Evolutionary conservation across 2,888 invertebrate genomes (phyloP).

Genomic region (Marronus borbonicus): DNA sequence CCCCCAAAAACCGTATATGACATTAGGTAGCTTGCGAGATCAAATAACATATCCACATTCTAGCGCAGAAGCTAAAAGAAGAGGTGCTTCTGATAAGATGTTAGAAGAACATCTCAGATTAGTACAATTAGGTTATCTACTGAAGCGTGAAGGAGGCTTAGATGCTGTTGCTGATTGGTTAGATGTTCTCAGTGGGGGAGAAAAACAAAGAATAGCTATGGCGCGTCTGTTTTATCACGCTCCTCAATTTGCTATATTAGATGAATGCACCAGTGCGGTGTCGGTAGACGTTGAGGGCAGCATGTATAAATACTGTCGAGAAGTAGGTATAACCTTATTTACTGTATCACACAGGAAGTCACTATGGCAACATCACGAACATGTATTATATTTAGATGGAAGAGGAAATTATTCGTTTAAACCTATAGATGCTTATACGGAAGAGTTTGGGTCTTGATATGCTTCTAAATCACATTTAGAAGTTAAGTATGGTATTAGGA

Average conservation of each 20-base stretch:
- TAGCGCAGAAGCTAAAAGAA: constrained; percentile 84
- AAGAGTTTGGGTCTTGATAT: constrained; percentile 93
- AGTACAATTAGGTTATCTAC: constrained; percentile 89
- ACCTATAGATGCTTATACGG: constrained; percentile 87
- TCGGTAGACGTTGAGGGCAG: constrained; percentile 98
- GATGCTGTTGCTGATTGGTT: constrained; percentile 98
- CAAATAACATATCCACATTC: constrained; percentile 95
- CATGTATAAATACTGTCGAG: constrained; percentile 95
- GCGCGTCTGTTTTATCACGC: constrained; percentile 96
- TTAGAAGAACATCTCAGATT: constrained; percentile 83
- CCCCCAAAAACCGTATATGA: constrained; percentile 98
- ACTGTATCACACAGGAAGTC: constrained; percentile 98
- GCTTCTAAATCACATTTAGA: background rate
- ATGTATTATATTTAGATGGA: constrained; percentile 96
- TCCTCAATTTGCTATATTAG: constrained; percentile 98
- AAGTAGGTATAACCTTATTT: constrained; percentile 92
- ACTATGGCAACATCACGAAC: constrained; percentile 98
- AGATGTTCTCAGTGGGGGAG: constrained; percentile 98
- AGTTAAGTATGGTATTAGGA: background rate
- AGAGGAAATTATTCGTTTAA: constrained; percentile 91
- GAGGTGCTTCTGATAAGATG: constrained; percentile 85
- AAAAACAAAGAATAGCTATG: constrained; percentile 99
- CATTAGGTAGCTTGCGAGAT: constrained; percentile 93
- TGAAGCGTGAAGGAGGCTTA: constrained; percentile 89
- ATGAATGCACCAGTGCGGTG: constrained; percentile 99